Conservation (phyloP, 2,113 vertebrate species). For the Neolamprologus kungweensis region DNA sequence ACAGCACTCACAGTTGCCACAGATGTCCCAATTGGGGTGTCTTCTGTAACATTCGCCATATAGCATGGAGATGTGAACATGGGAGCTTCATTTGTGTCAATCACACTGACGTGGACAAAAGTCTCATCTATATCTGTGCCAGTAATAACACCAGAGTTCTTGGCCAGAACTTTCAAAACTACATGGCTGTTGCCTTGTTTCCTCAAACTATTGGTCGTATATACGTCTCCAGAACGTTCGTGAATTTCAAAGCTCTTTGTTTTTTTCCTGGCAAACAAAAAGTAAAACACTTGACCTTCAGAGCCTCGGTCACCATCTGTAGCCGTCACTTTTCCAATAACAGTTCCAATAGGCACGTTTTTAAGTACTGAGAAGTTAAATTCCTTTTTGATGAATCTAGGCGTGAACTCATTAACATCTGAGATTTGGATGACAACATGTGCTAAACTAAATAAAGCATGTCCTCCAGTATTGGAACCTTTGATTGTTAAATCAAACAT, state of each 20-base stretch:
- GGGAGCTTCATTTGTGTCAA: conserved; percentile 66
- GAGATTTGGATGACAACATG: conserved; percentile 58
- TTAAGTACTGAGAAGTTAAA: conserved; percentile 64
- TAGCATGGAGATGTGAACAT: conserved; percentile 53
- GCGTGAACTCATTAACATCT: conserved; percentile 68
- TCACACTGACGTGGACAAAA: conserved; percentile 57
- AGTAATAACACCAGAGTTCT: conserved; percentile 66
- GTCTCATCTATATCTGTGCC: conserved; percentile 65
- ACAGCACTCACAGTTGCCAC: conserved; percentile 57
- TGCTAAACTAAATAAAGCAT: conserved; percentile 51
- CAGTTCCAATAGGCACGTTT: conserved; percentile 45
- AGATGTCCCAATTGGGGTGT: conserved; percentile 39
- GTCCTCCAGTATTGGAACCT: conserved; percentile 49
- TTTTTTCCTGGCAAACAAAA: conserved; percentile 62
- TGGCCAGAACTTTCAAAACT: conserved; percentile 63
- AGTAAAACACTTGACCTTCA: conserved; percentile 66
- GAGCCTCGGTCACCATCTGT: conserved; percentile 63
- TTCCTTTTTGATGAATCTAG: conserved; percentile 49
- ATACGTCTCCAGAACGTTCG: conserved; percentile 58
- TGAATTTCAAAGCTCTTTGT: conserved; percentile 55
- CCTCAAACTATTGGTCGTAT: conserved; percentile 52
- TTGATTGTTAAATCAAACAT: conserved; percentile 65
- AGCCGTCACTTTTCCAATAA: conserved; percentile 61
- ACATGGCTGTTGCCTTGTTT: conserved; percentile 41
- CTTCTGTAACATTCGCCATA: conserved; percentile 48